Conservation (phyloP, 2,888 invertebrate species). For the Agonopterix arenella region DNA sequence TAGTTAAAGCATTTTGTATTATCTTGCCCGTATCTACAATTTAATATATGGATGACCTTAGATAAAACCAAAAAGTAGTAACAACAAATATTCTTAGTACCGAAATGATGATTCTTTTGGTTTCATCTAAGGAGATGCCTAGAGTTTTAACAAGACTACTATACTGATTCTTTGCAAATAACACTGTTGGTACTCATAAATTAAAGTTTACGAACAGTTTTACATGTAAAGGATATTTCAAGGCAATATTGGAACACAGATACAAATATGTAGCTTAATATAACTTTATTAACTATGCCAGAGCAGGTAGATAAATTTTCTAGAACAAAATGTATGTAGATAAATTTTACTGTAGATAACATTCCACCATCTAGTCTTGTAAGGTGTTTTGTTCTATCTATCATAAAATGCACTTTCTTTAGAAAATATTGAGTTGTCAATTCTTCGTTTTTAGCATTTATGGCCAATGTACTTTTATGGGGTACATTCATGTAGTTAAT, state of each 20-base stretch:
- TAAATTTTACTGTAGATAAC: slow-evolving; percentile 48
- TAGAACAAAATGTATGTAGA: slow-evolving; percentile 13
- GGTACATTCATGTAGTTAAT: neutral
- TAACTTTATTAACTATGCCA: neutral
- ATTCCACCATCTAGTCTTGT: slow-evolving; percentile 64
- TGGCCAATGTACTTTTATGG: slow-evolving; percentile 4
- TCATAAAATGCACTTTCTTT: slow-evolving; percentile 6
- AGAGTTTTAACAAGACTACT: too few relatives aligned
- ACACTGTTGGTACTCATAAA: too few relatives aligned
- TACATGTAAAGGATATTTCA: neutral
- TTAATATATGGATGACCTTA: too few relatives aligned
- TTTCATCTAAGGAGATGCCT: too few relatives aligned
- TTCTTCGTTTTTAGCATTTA: slow-evolving; percentile 13
- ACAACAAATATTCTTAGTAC: too few relatives aligned
- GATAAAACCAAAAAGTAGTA: too few relatives aligned
- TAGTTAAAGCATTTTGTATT: slow-evolving; percentile 6
- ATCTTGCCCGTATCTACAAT: neutral
- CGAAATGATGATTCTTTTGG: too few relatives aligned
- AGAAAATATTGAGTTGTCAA: slow-evolving; percentile 15
- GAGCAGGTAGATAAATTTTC: neutral
- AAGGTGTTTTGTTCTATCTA: slow-evolving; percentile 32
- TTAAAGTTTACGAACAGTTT: neutral
- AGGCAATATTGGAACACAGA: slow-evolving; percentile 5
- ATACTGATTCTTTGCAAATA: too few relatives aligned
- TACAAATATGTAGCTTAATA: neutral